Base-by-base conservation (phyloP, 2,797 vertebrate genomes). In the Staurois parvus region DNA sequence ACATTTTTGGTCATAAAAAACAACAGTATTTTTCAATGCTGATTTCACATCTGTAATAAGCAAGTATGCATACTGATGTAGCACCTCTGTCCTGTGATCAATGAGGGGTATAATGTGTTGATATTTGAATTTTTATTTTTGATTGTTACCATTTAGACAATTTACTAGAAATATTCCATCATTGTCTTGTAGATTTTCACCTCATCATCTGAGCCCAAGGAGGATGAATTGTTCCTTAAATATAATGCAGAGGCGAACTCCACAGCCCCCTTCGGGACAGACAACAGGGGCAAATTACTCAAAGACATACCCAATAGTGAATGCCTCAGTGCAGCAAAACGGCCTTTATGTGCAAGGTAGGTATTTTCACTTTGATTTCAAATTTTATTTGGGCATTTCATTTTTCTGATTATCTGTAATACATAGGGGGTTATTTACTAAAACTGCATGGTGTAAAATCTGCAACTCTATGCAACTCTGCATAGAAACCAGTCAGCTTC, bases 331-430 rank as follows among this genome's bases (percentile, higher is more conserved):
- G 84, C 94, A 93, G 67, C 87, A 92, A 87, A 94, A 91, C 78
- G 90, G 90, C 76, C 89, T 94, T 85, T 94, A 94, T 2, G 90
- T 94, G 48, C 94, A 95, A 87, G 94, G 95, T 96, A 90, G 93
- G 93, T 66, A 12, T 13, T 64, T 28, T 64, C 62, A 64, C 5
- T 64, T 12, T 29, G 5, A 59, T 24, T 52, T 52, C 17, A 52
- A 24, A 24, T 7, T n/a, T 2, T n/a, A 59, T 59, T 52, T 4
- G 15, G 48, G 48, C 17, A 17, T 52, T 52, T 52, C 19, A 59
- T 59, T 24, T 24, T 8, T 24, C 7, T 7, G 8, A 59, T 21
- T 59, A 24, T 24, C 52, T 59, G 9, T 24, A 24, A 24, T n/a
- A 59, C 24, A n/a, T n/a, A n/a, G n/a, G n/a, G n/a, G n/a, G n/a